phyloP scores from a whole-genome alignment of 1,140 invertebrate species.

The Aphis gossypii region DNA sequence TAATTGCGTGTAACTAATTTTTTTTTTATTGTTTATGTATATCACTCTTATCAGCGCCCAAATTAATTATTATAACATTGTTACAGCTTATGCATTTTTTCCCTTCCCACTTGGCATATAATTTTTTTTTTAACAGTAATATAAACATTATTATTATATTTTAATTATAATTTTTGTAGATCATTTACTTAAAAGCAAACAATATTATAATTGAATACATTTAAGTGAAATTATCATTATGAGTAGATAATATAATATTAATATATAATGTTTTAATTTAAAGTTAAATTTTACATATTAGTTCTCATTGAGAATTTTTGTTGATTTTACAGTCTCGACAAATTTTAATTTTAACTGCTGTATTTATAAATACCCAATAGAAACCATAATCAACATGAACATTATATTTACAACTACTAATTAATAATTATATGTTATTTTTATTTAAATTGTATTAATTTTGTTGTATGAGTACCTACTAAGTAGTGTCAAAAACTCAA shows the following conservation, averaged over 20 bases:
- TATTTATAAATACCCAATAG: constrained; percentile 22
- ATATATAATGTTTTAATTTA: constrained; percentile 39
- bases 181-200: constrained; percentile 32
- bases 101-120: background rate
- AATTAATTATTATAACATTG: constrained; percentile 56
- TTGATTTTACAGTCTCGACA: constrained; percentile 45
- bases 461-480: background rate
- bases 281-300: constrained; percentile 25
- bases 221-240: constrained; percentile 23
- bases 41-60: constrained; percentile 24
- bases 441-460: constrained; percentile 13
- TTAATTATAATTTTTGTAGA: constrained; percentile 55
- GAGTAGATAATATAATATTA: constrained; percentile 19
- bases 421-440: constrained; percentile 21
- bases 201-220: background rate
- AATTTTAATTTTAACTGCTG: background rate
- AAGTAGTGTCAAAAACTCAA: background rate
- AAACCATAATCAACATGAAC: constrained; percentile 21
- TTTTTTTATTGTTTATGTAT: constrained; percentile 40
- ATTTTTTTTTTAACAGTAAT: constrained; percentile 51
- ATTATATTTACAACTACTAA: constrained; percentile 25
- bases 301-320: background rate
- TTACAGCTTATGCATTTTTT: constrained; percentile 47
- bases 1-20: constrained; percentile 73
- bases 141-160: constrained; percentile 39